Conservation (phyloP, 2,113 vertebrate species). For the Anser cygnoides region DNA sequence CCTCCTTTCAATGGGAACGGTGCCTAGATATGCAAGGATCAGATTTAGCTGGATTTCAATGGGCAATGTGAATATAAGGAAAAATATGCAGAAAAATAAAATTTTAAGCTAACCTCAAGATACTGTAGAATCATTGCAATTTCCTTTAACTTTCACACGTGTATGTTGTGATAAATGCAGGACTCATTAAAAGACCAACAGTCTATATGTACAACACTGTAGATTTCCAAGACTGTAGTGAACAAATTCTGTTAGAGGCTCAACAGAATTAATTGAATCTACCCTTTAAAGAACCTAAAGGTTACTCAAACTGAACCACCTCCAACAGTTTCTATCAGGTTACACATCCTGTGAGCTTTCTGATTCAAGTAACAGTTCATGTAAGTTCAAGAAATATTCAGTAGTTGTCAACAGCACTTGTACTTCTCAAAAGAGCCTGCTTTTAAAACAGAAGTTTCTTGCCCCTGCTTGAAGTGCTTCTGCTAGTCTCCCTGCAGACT, state of each 20-base stretch:
- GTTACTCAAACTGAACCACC: neutral
- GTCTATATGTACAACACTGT: neutral
- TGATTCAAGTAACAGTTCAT: neutral
- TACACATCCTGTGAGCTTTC: neutral
- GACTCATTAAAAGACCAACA: neutral
- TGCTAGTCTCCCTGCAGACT: neutral
- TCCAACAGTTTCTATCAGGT: neutral
- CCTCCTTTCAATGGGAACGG: neutral
- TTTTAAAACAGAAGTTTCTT: neutral
- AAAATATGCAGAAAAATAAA: neutral
- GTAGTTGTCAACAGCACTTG: neutral
- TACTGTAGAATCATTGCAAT: neutral
- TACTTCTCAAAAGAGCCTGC: neutral
- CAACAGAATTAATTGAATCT: neutral
- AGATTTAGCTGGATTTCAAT: neutral
- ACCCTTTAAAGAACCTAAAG: neutral
- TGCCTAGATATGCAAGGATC: neutral
- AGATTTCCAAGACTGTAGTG: neutral
- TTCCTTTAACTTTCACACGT: neutral
- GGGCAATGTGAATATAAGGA: neutral
- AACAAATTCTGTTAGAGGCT: neutral
- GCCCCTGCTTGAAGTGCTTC: neutral
- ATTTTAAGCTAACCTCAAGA: neutral
- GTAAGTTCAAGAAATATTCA: neutral
- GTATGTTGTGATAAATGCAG: neutral